These are phyloP conservation scores for Corvus hawaiiensis DNA, from an alignment of 2,113 vertebrate species.

Conservation along the genomic window DNA sequence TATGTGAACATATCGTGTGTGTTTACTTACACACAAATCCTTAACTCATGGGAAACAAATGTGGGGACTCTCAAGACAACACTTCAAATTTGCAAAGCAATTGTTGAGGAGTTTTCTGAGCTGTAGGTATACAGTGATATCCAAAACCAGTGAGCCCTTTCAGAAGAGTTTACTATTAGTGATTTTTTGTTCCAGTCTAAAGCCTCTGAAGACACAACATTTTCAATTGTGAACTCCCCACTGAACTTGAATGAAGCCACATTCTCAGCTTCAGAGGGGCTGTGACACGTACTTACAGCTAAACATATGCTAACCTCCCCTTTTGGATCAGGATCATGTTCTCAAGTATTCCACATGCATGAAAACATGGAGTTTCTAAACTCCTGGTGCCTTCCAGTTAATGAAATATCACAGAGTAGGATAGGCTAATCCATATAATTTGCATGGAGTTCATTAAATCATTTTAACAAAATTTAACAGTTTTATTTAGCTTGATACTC, in stretches of 20 bases:
- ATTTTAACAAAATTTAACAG: not conserved
- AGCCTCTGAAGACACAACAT: not conserved
- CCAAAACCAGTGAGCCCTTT: not conserved
- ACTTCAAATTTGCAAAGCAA: not conserved
- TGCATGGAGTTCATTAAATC: not conserved
- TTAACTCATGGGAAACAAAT: not conserved
- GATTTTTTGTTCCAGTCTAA: not conserved
- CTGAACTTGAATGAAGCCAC: not conserved
- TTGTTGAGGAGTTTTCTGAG: not conserved
- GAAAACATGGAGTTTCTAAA: not conserved
- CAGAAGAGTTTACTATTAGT: not conserved
- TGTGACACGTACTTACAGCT: not conserved
- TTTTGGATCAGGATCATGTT: not conserved
- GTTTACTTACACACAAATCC: not conserved
- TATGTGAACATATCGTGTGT: fast-evolving
- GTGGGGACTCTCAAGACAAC: not conserved
- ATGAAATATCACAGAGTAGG: not conserved
- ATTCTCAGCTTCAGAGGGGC: not conserved
- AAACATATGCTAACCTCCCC: not conserved
- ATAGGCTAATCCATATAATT: not conserved
- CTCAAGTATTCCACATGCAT: not conserved
- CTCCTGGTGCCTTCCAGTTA: not conserved
- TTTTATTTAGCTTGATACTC: not conserved
- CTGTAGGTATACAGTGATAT: not conserved
- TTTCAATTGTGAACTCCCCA: not conserved